These are phyloP conservation scores for Pristionchus fissidentatus DNA, from an alignment of 2,888 invertebrate species.

Conservation along the genomic window DNA sequence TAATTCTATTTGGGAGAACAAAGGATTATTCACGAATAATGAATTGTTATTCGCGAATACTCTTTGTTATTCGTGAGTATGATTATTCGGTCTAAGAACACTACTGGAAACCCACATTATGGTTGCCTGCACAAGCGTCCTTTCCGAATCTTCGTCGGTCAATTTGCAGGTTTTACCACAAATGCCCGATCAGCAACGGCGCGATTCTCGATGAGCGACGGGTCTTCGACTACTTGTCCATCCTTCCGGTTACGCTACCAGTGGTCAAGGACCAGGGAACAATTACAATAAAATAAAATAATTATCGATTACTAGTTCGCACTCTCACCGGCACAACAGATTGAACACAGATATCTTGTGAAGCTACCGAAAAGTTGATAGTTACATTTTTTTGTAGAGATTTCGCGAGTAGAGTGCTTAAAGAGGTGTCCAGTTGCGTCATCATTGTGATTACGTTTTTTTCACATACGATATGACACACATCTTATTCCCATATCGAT, in stretches of 20 bases:
- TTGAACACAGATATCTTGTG: too few species aligned
- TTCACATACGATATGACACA: too few species aligned
- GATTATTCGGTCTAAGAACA: not conserved
- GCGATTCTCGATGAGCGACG: slow-evolving; percentile 8
- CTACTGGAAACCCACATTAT: too few species aligned
- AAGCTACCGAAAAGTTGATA: too few species aligned
- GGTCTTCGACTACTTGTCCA: not conserved
- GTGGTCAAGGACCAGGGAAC: slow-evolving; percentile 13
- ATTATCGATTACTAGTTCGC: too few species aligned
- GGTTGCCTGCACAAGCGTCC: too few species aligned
- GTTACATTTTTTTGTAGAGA: too few species aligned
- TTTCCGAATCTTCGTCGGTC: not conserved
- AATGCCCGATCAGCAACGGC: slow-evolving; percentile 14
- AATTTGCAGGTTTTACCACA: not conserved
- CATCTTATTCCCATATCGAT: too few species aligned
- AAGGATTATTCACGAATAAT: not conserved
- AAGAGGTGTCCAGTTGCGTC: too few species aligned
- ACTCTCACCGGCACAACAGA: too few species aligned
- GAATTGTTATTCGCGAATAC: not conserved
- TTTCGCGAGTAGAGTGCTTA: too few species aligned
- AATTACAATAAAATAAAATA: not conserved
- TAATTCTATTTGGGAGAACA: not conserved
- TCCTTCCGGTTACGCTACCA: not conserved
- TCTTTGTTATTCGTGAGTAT: not conserved
- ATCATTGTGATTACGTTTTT: too few species aligned